Evolutionary conservation across 1,140 invertebrate genomes (phyloP).

Genomic region (Anastatus disparis): DNA sequence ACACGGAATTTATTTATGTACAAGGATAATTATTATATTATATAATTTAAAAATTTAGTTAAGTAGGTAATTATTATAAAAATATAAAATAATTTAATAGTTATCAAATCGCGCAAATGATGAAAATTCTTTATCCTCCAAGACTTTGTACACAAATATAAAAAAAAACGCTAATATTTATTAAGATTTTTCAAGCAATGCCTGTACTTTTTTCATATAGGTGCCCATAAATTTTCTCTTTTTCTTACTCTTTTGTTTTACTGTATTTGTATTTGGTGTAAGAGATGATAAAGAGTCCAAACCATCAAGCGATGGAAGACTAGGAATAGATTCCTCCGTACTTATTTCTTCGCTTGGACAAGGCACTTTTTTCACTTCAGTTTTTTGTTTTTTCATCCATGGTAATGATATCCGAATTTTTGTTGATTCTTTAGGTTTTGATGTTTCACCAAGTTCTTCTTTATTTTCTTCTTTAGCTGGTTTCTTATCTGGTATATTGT

Average conservation of each 20-base stretch:
- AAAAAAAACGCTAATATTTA: neutral
- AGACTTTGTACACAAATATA: neutral
- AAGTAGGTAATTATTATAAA: neutral
- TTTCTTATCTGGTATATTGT: too few species aligned
- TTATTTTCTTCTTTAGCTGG: neutral
- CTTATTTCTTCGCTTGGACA: neutral
- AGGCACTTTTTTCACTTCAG: neutral
- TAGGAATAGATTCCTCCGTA: slow-evolving; percentile 15
- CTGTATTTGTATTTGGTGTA: neutral
- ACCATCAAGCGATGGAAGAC: slow-evolving; percentile 43
- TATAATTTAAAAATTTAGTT: neutral
- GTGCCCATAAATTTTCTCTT: slow-evolving; percentile 35
- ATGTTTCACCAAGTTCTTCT: slow-evolving; percentile 14
- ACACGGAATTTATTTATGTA: too few species aligned
- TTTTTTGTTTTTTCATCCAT: neutral
- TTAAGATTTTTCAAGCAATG: slow-evolving; percentile 39
- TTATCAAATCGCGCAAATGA: too few species aligned
- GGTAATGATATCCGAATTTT: neutral
- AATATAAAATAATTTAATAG: neutral
- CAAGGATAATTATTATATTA: neutral
- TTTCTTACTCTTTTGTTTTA: slow-evolving; percentile 28
- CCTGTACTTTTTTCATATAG: slow-evolving; percentile 42
- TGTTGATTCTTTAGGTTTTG: neutral
- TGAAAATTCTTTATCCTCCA: neutral
- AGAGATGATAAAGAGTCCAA: slow-evolving; percentile 35